Base-by-base conservation (phyloP, 35 echinoderm and acorn worm species). In the Lytechinus pictus region DNA sequence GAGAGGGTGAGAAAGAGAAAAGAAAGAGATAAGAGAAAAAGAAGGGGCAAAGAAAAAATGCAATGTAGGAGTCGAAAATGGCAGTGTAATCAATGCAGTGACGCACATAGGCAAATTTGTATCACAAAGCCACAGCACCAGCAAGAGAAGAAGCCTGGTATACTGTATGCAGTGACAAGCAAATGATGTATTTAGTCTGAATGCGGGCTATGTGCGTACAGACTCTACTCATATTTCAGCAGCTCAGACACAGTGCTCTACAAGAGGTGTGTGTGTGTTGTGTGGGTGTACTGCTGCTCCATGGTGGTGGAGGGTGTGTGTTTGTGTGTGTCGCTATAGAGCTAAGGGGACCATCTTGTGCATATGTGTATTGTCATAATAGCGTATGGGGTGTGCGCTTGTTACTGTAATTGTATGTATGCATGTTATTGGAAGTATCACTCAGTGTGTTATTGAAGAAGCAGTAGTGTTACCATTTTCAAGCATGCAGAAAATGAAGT, bases 61-160 rank as follows among this genome's bases (percentile, higher is more conserved):
- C 92, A 93, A 57, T 93, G 92, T 27, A 54, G 57, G 92, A 53
- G 92, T 54, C 92, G 54, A 93, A 93, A 93, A 93, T 93, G 92
- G 92, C 92, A 27, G 92, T 93, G 92, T 93, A 93, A 93, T 93
- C 92, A 93, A 93, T 93, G 92, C 92, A 93, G 92, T 93, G 92
- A 93, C 92, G 92, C 92, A 93, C 92, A 93, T 93, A 54, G 92
- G 92, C 92, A 93, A 93, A 93, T 93, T 93, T 93, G 92, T 93
- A 93, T 93, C 92, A 93, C 92, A 93, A 93, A 93, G 92, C 92
- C 92, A 93, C 29, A 24, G 92, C 55, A 54, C 92, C 57, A 54
- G 53, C 92, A 93, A 93, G 53, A 93, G 92, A 55, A 54, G 54
- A 55, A 90, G 66, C 88, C 29, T 54, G 88, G 29, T 54, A 90